Evolutionary conservation across 2,888 invertebrate species (phyloP).

Genomic region (Heliconius aoede): DNA sequence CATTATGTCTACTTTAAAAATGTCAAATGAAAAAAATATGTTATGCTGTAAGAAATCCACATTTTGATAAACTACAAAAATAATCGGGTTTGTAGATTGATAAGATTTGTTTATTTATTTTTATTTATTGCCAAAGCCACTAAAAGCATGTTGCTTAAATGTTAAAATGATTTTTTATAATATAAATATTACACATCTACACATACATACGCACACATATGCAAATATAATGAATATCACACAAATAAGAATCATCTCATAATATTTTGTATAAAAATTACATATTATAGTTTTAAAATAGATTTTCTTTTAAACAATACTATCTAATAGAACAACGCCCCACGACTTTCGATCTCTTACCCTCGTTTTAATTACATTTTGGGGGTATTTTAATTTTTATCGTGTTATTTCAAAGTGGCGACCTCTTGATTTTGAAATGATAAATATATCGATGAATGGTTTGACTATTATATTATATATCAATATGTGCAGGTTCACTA

Average conservation of each 20-base stretch:
- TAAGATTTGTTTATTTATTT: too few relatives aligned
- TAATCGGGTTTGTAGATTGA: too few relatives aligned
- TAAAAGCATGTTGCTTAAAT: too few relatives aligned
- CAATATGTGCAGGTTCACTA: neutral
- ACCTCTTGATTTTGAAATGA: neutral
- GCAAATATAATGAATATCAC: neutral
- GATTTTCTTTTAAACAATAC: slow-evolving; percentile 34
- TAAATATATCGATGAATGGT: neutral
- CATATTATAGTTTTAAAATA: slow-evolving; percentile 54
- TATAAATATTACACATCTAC: too few relatives aligned
- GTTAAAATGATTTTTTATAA: neutral
- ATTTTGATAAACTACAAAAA: too few relatives aligned
- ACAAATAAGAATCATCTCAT: slow-evolving; percentile 29
- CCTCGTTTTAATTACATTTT: too few relatives aligned
- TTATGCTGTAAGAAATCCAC: too few relatives aligned
- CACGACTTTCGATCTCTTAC: slow-evolving; percentile 43
- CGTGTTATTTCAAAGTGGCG: neutral
- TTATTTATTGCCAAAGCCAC: too few relatives aligned
- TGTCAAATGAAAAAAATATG: too few relatives aligned
- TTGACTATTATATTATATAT: neutral
- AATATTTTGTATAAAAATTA: slow-evolving; percentile 67
- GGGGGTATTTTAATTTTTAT: too few relatives aligned
- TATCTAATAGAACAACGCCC: slow-evolving; percentile 52
- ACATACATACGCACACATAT: neutral
- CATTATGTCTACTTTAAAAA: too few relatives aligned